phyloP scores from a whole-genome alignment of 35 echinoderm and acorn worm species.

The Heliocidaris erythrogramma region DNA sequence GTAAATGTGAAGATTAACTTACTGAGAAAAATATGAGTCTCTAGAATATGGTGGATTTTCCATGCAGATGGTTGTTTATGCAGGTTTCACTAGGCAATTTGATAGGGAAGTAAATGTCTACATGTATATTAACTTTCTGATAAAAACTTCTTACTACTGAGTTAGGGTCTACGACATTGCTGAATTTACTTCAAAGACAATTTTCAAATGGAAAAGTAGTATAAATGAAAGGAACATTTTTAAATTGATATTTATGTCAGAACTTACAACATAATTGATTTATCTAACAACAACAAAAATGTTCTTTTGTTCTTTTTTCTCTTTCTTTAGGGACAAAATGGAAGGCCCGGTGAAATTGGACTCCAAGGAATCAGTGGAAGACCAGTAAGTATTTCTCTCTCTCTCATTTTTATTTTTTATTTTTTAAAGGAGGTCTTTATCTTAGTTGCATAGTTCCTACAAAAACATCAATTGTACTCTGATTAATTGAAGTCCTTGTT shows the following conservation, averaged over 20 bases:
- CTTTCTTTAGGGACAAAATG: constrained; percentile 28
- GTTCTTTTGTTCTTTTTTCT: not conserved
- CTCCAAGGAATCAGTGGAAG: constrained; percentile 6
- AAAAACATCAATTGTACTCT: not conserved
- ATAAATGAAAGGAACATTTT: not conserved
- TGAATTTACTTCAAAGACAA: not conserved
- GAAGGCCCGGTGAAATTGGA: constrained; percentile 43
- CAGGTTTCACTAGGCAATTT: not conserved
- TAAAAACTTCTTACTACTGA: not conserved
- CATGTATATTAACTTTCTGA: not conserved
- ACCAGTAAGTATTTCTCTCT: constrained; percentile 38
- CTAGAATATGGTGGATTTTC: not conserved
- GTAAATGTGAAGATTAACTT: too few relatives aligned
- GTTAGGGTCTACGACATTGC: not conserved
- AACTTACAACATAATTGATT: not conserved
- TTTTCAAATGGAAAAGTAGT: not conserved
- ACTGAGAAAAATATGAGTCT: not conserved
- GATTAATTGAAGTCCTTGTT: not conserved
- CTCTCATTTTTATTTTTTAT: not conserved
- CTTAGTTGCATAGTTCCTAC: not conserved
- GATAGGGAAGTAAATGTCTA: not conserved
- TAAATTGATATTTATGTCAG: not conserved
- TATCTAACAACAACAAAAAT: not conserved
- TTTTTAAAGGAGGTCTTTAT: not conserved
- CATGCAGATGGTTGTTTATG: not conserved